A percentile compares a stretch with the other conserved stretches of the same genome.
These are phyloP conservation scores for Sebastes iracundus DNA, from an alignment of 2,797 vertebrate species.

Conservation along the genomic window DNA sequence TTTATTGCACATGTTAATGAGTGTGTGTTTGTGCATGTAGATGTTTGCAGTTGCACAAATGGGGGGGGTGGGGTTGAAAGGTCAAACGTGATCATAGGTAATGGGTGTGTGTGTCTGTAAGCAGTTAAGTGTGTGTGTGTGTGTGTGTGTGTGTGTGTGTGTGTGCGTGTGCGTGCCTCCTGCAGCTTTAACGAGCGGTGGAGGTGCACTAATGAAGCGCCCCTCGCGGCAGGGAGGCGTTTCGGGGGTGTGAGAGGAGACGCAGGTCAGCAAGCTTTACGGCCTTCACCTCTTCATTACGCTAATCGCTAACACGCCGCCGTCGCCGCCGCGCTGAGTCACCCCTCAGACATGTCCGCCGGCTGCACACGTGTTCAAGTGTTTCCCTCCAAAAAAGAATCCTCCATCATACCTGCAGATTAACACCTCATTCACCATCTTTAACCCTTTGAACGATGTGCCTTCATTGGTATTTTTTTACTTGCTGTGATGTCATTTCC, in stretches of 20 bases:
- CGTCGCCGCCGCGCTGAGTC: background rate
- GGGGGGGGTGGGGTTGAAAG: too few species aligned
- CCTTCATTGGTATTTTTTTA: too few species aligned
- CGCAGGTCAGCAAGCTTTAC: constrained; percentile 45
- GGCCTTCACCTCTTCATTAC: constrained; percentile 15
- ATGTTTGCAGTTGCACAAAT: background rate
- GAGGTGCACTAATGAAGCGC: constrained; percentile 46
- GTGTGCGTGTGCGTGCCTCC: constrained; percentile 3
- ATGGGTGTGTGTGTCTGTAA: background rate
- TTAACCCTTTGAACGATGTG: too few species aligned
- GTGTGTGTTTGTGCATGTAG: background rate
- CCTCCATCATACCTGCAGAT: background rate
- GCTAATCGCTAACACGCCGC: constrained; percentile 43
- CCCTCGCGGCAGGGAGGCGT: constrained; percentile 11
- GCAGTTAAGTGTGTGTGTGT: constrained; percentile 23
- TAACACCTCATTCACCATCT: background rate
- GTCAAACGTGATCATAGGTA: background rate
- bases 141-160: constrained; percentile 12
- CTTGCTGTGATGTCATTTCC: too few species aligned
- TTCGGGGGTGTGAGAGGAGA: constrained; percentile 41
- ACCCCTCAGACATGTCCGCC: constrained; percentile 15
- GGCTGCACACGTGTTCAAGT: background rate
- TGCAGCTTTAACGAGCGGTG: constrained; percentile 36
- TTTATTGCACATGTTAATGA: constrained; percentile 2
- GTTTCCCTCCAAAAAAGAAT: background rate